A percentile compares a stretch with the other conserved stretches of the same genome.
phyloP scores from a whole-genome alignment of 2,888 invertebrate genomes.

The Aphodius granarius region DNA sequence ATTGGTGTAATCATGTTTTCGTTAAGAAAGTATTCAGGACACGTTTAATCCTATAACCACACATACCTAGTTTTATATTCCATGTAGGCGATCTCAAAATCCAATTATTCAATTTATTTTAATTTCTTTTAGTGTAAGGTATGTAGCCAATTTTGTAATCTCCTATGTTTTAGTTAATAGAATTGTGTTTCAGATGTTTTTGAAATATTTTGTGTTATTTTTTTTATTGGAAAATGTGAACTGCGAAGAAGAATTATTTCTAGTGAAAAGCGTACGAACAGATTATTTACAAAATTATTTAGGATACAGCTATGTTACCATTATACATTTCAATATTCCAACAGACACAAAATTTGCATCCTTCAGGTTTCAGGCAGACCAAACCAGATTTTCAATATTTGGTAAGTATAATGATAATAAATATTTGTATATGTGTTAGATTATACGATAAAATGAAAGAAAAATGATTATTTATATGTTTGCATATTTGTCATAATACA shows the following conservation, averaged over 20 bases:
- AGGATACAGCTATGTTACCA: conserved; percentile 45
- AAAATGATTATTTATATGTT: too few species aligned
- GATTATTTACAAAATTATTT: conserved; percentile 44
- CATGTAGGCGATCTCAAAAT: not conserved
- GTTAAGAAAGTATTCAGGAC: not conserved
- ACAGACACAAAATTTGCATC: conserved; percentile 45
- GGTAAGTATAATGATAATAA: conserved; percentile 37
- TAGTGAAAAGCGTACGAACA: conserved; percentile 20
- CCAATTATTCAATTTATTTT: not conserved
- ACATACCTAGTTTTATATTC: not conserved
- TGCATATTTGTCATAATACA: not conserved
- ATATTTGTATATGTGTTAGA: not conserved
- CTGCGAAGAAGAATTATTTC: conserved; percentile 12
- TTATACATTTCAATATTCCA: conserved; percentile 49
- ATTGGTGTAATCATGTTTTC: not conserved
- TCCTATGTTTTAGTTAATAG: not conserved
- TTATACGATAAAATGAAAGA: too few species aligned
- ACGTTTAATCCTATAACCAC: not conserved
- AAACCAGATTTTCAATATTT: conserved; percentile 45
- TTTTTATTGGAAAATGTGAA: conserved; percentile 6
- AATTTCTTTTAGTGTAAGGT: not conserved
- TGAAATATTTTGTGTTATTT: conserved; percentile 9
- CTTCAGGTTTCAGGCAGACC: conserved; percentile 48
- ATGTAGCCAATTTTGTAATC: not conserved
- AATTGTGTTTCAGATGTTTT: conserved; percentile 6